Base-by-base conservation (phyloP, 2,888 invertebrate genomes). In the Teleiodes luculella region DNA sequence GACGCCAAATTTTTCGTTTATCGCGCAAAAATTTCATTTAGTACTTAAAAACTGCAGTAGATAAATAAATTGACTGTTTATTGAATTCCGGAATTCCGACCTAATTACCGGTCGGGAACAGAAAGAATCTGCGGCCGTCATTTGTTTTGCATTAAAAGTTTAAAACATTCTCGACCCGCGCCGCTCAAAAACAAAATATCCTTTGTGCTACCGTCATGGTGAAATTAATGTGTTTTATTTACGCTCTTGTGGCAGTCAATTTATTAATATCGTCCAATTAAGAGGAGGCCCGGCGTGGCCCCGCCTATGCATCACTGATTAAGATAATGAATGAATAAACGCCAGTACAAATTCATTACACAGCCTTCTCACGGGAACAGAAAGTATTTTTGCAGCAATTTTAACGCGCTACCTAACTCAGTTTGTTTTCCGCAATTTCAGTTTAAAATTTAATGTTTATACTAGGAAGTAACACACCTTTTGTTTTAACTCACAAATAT, bases 191-290 rank as follows among this genome's bases (percentile, higher is more conserved):
- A 39, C 10, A 2, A 14, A 18, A 18, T 10, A 39, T 16, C 18
- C 39, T 16, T 39, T 39, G 39, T 39, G 18, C 1, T 10, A 16
- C 37, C 24, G 49, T 49, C 24, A n/a, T 45, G 16, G 28, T 24
- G 51, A 53, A 43, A 50, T 56, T 47, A 45, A 51, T 39, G 46
- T 14, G 49, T 47, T 51, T 53, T 53, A 46, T 24, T 24, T 24
- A 24, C 24, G 24, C 24, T 24, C 3, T 24, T 24, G 24, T 24
- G 24, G 53, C 49, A 47, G 41, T 53, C 36, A 54, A 54, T 63
- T 64, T 65, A 66, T 64, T 63, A 63, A 66, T 65, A 68, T 52
- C 64, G 57, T 58, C 68, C 68, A 69, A 69, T 69, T 65, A 66
- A 59, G 57, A 61, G 57, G 53, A 54, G 50, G 53, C 35, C 48